phyloP scores from a whole-genome alignment of 30 jellyfish, hydroid and myxozoan species.

The Cassiopea xamachana region DNA sequence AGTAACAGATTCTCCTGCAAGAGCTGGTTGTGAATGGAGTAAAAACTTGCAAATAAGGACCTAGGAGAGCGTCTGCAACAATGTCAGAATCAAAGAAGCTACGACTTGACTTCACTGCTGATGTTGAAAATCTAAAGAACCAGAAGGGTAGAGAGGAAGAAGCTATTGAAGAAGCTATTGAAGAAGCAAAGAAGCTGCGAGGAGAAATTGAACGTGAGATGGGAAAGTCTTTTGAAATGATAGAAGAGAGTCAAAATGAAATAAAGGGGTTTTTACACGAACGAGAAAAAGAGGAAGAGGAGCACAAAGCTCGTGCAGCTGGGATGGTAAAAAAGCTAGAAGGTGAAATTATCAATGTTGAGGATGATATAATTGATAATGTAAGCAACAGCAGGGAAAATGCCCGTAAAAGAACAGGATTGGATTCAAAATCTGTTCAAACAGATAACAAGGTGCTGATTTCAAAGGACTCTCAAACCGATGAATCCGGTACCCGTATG shows the following conservation, averaged over 20 bases:
- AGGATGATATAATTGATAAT: background rate
- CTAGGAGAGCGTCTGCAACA: background rate
- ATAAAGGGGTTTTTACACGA: conserved; percentile 49
- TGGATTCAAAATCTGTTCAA: conserved; percentile 10
- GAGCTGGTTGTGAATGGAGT: background rate
- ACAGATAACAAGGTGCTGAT: conserved; percentile 3
- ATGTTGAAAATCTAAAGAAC: conserved; percentile 29
- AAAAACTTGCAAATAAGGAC: background rate
- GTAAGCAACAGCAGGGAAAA: background rate
- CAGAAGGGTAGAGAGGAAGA: conserved; percentile 20
- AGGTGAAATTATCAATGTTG: conserved; percentile 51
- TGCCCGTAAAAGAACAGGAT: background rate
- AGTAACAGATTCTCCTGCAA: background rate
- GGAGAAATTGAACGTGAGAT: conserved; percentile 66
- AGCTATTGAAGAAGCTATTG: conserved; percentile 48
- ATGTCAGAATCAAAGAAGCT: background rate
- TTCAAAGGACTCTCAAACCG: conserved; percentile 26
- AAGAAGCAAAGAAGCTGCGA: conserved; percentile 55
- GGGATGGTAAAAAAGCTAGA: conserved; percentile 57
- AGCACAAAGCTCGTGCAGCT: conserved; percentile 63
- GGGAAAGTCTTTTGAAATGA: conserved; percentile 74
- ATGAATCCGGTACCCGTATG: background rate
- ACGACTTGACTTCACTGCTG: conserved; percentile 26
- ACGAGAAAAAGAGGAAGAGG: conserved; percentile 71
- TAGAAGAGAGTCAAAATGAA: conserved; percentile 59